A percentile compares a stretch with the other conserved stretches of the same genome.
Evolutionary conservation across 2,888 invertebrate species (phyloP).

Genomic region (Zhuqinia jingwanae): DNA sequence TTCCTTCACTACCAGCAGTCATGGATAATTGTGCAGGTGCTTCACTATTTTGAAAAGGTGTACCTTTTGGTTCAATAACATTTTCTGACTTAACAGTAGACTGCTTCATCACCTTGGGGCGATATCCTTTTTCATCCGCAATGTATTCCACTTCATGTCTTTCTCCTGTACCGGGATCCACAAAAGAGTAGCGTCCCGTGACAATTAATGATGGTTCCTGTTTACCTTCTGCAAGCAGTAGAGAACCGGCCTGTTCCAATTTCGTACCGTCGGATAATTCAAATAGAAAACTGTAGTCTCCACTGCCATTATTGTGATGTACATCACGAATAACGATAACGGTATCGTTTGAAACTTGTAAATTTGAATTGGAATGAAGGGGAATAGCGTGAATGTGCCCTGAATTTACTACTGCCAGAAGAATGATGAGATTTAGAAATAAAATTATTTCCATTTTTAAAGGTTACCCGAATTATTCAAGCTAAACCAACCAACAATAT

Average conservation of each 20-base stretch:
- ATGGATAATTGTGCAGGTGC: no score
- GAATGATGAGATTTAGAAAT: no score
- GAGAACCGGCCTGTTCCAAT: background rate
- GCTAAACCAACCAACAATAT: no score
- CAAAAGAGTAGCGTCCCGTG: slow-evolving; percentile 14
- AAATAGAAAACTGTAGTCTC: slow-evolving; percentile 28
- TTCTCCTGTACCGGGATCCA: slow-evolving; percentile 14
- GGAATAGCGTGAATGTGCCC: no score
- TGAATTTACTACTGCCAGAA: no score
- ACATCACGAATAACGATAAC: slow-evolving; percentile 24
- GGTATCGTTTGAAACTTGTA: no score
- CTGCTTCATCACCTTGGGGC: background rate
- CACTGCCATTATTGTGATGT: background rate
- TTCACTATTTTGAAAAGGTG: no score
- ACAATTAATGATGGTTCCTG: background rate
- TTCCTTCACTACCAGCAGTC: no score
- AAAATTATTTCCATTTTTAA: no score
- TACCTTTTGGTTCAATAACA: no score
- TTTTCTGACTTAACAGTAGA: background rate
- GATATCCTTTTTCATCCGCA: slow-evolving; percentile 40
- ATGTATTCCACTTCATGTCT: slow-evolving; percentile 35
- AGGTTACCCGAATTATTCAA: no score
- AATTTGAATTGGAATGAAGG: no score
- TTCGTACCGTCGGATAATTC: slow-evolving; percentile 42
- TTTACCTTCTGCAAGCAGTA: background rate